phyloP scores from a whole-genome alignment of 2,888 invertebrate species.

The Anarsia innoxiella region DNA sequence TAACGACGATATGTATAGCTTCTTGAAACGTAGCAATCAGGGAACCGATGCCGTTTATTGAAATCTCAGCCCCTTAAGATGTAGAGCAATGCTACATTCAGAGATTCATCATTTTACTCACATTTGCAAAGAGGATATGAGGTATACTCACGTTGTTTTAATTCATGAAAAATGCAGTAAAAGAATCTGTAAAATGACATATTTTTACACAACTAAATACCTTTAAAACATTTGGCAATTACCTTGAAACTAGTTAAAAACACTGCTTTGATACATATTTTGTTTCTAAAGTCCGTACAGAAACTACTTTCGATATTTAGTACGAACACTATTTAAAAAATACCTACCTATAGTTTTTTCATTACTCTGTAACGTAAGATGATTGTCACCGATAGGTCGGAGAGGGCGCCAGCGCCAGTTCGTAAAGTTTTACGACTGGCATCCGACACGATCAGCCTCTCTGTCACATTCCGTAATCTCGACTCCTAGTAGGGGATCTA shows the following conservation, averaged over 20 bases:
- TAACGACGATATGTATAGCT: conserved; percentile 45
- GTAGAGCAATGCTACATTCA: conserved; percentile 38
- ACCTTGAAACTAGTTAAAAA: too few species aligned
- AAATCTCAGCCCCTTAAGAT: conserved; percentile 53
- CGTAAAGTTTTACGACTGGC: conserved; percentile 70
- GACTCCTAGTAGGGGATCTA: conserved; percentile 19
- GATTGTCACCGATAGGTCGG: conserved; percentile 64
- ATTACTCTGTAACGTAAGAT: conserved; percentile 40
- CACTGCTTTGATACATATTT: too few species aligned
- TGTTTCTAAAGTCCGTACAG: too few species aligned
- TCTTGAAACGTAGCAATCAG: conserved; percentile 50
- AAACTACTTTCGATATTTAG: too few species aligned
- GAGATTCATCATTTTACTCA: conserved; percentile 21
- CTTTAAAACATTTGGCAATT: too few species aligned
- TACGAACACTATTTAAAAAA: too few species aligned
- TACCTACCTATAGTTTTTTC: too few species aligned
- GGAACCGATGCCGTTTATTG: conserved; percentile 59
- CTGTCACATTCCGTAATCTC: conserved; percentile 28
- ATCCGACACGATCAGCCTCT: conserved; percentile 49
- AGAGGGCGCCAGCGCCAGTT: conserved; percentile 66
- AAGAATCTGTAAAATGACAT: too few species aligned
- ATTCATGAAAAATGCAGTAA: too few species aligned
- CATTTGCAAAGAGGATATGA: background rate
- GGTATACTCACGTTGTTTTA: too few species aligned
- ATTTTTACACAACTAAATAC: too few species aligned